Percentiles rank a stretch among this genome's conserved stretches.
These are phyloP conservation scores for Trichonephila clavipes DNA, from an alignment of 1,140 invertebrate genomes.

Conservation along the genomic window DNA sequence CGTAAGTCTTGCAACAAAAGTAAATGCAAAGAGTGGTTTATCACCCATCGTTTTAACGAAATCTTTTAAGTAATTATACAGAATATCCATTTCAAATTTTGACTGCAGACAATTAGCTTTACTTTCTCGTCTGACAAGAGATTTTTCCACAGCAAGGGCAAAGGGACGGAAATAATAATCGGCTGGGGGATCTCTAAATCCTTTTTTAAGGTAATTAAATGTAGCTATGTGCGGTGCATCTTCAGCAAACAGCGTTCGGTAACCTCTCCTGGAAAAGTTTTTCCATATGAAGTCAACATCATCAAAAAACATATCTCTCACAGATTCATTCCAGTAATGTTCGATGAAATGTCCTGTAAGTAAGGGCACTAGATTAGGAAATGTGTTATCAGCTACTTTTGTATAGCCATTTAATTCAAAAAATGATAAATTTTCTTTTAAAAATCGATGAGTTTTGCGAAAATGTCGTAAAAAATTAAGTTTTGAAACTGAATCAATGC, in stretches of 20 bases:
- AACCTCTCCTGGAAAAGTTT: conserved; percentile 81
- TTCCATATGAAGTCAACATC: conserved; percentile 83
- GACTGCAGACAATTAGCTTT: conserved; percentile 74
- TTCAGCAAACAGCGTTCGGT: conserved; percentile 83
- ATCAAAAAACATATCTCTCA: conserved; percentile 79
- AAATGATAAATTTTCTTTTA: conserved; percentile 86
- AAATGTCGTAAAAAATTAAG: conserved; percentile 79
- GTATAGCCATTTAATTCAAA: conserved; percentile 79
- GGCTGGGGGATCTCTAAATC: conserved; percentile 81
- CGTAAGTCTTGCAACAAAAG: conserved; percentile 80
- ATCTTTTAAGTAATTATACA: conserved; percentile 71
- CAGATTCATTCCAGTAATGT: conserved; percentile 77
- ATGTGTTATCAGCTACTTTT: conserved; percentile 80
- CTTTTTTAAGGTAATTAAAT: conserved; percentile 82
- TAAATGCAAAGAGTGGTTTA: conserved; percentile 79
- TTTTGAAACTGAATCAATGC: conserved; percentile 79
- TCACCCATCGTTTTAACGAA: conserved; percentile 71
- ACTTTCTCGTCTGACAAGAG: conserved; percentile 57
- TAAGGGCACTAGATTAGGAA: conserved; percentile 79
- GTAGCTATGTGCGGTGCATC: conserved; percentile 82
- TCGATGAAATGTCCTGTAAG: conserved; percentile 78
- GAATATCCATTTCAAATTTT: conserved; percentile 70
- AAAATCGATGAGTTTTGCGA: conserved; percentile 77
- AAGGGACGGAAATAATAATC: conserved; percentile 82
- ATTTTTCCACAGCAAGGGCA: conserved; percentile 76